Evolutionary conservation across 1,140 invertebrate genomes (phyloP), one percentile per base, ranked within the genome.

Genomic region (Mycetomoellerius zeteki): DNA sequence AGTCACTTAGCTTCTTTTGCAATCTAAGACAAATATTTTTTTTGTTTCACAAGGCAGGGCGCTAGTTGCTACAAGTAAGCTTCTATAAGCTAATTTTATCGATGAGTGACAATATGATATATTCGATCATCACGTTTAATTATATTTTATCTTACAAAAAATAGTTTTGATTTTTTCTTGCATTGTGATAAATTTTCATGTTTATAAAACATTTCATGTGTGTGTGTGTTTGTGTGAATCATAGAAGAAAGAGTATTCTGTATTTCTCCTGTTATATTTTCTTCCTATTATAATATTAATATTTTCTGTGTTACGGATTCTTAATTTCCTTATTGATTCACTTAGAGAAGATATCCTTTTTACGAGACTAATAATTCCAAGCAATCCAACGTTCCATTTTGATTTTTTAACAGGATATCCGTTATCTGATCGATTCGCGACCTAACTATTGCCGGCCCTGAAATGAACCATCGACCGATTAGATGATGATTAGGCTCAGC

Each of bases 401-500:
- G 54, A 84, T 50, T 84, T 84, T 75, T 84, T 67, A 82, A 2
- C 19, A 33, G 54, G 37, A 84, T 84, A 84, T 84, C 67, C 69
- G 37, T 84, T 75, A 84, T 84, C 54, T 72, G 54, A 4, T 14
- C 24, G 47, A 12, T 37, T 54, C 37, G 69, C 52, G 54, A 73
- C 27, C 52, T 58, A 47, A 47, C 67, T 62, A 84, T 84, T 60
- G 54, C 69, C 69, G 19, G 56, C 80, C 62, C 69, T 84, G 80
- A 75, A 84, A 84, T 33, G 80, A 84, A 60, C 82, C 58, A 62
- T 65, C 73, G 71, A 19, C 30, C 60, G 82, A 85, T 85, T 65
- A 85, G 47, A 65, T 47, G 82, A 85, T 85, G 73, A 78, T 78
- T 78, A 75, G 47, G 19, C 56, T 85, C n/a, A 65, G 60, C 73